phyloP scores from a whole-genome alignment of 1,140 invertebrate species.

The Lepidotrigona ventralis region DNA sequence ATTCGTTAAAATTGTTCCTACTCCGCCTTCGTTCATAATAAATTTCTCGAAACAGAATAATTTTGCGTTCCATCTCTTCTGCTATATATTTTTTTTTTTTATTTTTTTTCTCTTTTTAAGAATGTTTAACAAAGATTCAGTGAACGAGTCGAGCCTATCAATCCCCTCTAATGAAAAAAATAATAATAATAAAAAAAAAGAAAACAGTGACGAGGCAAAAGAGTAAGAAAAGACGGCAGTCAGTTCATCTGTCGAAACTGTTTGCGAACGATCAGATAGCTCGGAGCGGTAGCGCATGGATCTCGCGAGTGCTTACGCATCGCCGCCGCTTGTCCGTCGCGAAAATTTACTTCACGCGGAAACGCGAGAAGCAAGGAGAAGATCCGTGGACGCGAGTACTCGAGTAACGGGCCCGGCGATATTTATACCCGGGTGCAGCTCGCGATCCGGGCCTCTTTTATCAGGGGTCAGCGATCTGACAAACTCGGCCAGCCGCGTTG shows the following conservation, averaged over 20 bases:
- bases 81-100: too few species aligned
- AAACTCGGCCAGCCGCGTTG: conserved; percentile 32
- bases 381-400: conserved; percentile 28
- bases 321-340: conserved; percentile 19
- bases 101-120: too few species aligned
- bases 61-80: too few species aligned
- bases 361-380: conserved; percentile 54
- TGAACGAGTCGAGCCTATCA: too few species aligned
- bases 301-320: conserved; percentile 19
- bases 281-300: conserved; percentile 48
- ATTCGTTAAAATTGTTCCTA: too few species aligned
- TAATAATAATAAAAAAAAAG: too few species aligned
- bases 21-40: too few species aligned
- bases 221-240: conserved; percentile 44
- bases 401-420: conserved; percentile 38
- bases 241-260: conserved; percentile 61
- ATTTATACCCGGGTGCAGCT: conserved; percentile 38
- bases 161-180: too few species aligned
- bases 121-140: too few species aligned
- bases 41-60: too few species aligned
- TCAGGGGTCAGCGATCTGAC: conserved; percentile 46
- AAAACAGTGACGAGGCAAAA: background rate
- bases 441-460: conserved; percentile 18
- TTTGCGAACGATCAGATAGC: conserved; percentile 74
- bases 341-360: conserved; percentile 57